phyloP scores from a whole-genome alignment of 2,113 vertebrate genomes.

The Micronisus gabar region DNA sequence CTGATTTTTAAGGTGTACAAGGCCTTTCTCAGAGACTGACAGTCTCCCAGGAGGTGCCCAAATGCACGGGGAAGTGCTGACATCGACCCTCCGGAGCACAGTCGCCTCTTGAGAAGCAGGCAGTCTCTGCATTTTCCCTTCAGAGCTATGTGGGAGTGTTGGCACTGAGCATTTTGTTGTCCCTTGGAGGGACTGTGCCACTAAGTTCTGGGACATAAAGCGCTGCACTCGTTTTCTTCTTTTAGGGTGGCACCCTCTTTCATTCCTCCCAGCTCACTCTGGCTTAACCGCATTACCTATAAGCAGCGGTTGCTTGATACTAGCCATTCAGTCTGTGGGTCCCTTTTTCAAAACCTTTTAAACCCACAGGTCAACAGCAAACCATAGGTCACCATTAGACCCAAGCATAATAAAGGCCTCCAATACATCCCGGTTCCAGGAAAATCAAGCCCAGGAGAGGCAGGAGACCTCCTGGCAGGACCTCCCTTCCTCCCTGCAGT shows the following conservation, averaged over 20 bases:
- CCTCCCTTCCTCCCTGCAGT: not conserved
- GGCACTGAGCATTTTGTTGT: not conserved
- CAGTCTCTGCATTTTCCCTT: not conserved
- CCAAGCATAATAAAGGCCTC: not conserved
- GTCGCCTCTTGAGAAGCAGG: rapidly evolving
- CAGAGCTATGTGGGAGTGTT: not conserved
- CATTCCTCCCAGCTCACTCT: not conserved
- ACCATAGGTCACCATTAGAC: not conserved
- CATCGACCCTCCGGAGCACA: not conserved
- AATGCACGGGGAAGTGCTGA: not conserved
- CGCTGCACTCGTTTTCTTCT: not conserved
- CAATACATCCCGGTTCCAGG: not conserved
- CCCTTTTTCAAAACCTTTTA: not conserved
- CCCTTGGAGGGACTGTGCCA: not conserved
- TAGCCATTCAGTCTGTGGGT: not conserved
- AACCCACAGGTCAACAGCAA: not conserved
- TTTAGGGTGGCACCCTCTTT: not conserved
- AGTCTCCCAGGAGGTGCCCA: not conserved
- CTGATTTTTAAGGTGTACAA: not conserved
- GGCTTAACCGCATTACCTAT: not conserved
- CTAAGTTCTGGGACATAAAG: not conserved
- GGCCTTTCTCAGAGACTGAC: not conserved
- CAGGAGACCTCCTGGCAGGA: not conserved
- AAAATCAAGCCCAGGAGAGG: not conserved
- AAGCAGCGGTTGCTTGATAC: not conserved